phyloP scores from a whole-genome alignment of 1,140 invertebrate genomes.

The Lucilia sericata region DNA sequence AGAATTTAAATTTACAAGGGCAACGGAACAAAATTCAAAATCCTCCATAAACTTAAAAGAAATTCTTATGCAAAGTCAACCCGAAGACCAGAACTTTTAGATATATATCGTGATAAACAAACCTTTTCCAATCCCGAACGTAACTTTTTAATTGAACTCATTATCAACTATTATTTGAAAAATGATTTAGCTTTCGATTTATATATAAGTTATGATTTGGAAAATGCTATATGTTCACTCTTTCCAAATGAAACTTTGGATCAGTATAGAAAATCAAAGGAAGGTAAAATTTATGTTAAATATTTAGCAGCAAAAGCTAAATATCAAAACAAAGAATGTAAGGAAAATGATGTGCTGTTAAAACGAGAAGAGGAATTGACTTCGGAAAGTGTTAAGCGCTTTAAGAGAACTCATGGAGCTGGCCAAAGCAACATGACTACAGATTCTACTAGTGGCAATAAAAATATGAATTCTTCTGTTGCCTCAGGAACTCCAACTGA shows the following conservation, averaged over 20 bases:
- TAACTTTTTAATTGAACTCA: background rate
- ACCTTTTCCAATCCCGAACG: background rate
- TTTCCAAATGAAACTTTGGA: slow-evolving; percentile 12
- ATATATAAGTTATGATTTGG: slow-evolving; percentile 9
- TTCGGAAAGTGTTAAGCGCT: too few relatives aligned
- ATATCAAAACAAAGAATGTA: background rate
- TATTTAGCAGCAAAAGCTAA: background rate
- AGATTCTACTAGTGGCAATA: too few relatives aligned
- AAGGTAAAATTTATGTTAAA: slow-evolving; percentile 11
- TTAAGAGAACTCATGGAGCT: too few relatives aligned
- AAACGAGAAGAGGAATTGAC: too few relatives aligned
- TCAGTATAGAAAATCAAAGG: background rate
- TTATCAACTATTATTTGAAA: slow-evolving; percentile 29
- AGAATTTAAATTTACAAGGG: background rate
- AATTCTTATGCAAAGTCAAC: background rate
- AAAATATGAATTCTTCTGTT: too few relatives aligned
- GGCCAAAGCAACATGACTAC: too few relatives aligned
- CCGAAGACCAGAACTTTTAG: background rate
- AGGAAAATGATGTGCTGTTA: background rate
- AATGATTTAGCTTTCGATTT: background rate
- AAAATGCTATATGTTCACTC: slow-evolving; percentile 10
- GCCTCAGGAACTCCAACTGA: too few relatives aligned
- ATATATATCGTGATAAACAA: background rate
- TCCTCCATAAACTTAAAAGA: background rate
- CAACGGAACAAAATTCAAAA: background rate